phyloP scores from a whole-genome alignment of 2,888 invertebrate genomes.

The Agrypnus murinus region DNA sequence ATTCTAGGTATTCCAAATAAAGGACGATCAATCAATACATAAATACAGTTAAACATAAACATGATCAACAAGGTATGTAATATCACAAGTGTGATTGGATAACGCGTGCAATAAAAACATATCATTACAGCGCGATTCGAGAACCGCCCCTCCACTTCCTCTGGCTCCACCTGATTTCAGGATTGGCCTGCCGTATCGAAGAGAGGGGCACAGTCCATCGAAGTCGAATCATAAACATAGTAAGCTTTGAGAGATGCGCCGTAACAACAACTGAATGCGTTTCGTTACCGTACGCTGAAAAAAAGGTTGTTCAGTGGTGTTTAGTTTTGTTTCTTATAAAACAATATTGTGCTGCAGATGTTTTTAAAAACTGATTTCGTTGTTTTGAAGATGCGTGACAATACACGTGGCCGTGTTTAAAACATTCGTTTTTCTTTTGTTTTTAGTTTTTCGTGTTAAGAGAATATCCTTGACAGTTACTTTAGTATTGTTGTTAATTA shows the following conservation, averaged over 20 bases:
- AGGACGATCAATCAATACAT: constrained; percentile 29
- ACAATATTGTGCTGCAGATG: constrained; percentile 27
- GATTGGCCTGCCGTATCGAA: constrained; percentile 25
- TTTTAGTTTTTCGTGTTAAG: constrained; percentile 37
- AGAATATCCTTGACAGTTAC: neutral
- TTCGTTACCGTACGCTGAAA: constrained; percentile 15
- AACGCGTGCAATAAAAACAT: constrained; percentile 68
- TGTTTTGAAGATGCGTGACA: constrained; percentile 16
- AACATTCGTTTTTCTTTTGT: neutral
- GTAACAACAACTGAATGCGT: constrained; percentile 28
- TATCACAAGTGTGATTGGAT: constrained; percentile 65
- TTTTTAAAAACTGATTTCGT: constrained; percentile 21
- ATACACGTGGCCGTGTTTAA: constrained; percentile 8
- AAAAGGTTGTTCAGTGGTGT: constrained; percentile 18
- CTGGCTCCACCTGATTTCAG: constrained; percentile 58
- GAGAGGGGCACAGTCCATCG: constrained; percentile 27
- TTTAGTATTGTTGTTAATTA: constrained; percentile 55
- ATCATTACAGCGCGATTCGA: constrained; percentile 65
- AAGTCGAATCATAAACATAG: constrained; percentile 27
- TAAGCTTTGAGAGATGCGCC: constrained; percentile 39
- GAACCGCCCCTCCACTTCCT: constrained; percentile 66
- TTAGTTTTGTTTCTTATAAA: constrained; percentile 2
- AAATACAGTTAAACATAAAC: constrained; percentile 1
- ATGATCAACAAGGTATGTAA: constrained; percentile 37
- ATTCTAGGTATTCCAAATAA: constrained; percentile 23